A percentile compares a stretch with the other conserved stretches of the same genome.
Conservation (phyloP, 2,797 vertebrate genomes). For the Hippoglossus hippoglossus region DNA sequence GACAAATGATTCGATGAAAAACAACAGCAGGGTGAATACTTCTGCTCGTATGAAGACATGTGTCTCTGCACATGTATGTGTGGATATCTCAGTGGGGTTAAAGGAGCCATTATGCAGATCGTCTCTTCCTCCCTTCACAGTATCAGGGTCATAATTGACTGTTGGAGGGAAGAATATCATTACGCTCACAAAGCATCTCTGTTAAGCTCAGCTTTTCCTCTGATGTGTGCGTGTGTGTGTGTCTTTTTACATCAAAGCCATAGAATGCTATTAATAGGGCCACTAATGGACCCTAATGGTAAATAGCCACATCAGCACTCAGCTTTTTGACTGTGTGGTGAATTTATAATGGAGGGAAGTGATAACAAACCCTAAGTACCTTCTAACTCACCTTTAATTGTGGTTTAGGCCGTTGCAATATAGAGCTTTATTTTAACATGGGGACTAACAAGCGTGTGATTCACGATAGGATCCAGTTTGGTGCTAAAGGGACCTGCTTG, state of each 20-base stretch:
- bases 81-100: conserved; percentile 44
- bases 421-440: conserved; percentile 54
- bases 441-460: conserved; percentile 49
- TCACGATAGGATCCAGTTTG: conserved; percentile 21
- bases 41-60: not conserved
- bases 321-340: conserved; percentile 68
- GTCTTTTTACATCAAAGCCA: conserved; percentile 68
- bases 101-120: conserved; percentile 57
- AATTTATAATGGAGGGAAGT: conserved; percentile 68
- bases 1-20: not conserved
- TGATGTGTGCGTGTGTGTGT: conserved; percentile 35
- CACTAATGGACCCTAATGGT: conserved; percentile 74
- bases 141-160: conserved; percentile 53
- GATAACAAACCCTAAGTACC: conserved; percentile 71
- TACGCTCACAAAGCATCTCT: conserved; percentile 49
- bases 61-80: conserved; percentile 9
- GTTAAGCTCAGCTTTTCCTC: conserved; percentile 54
- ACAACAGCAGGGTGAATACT: too few relatives aligned
- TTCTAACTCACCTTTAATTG: conserved; percentile 71
- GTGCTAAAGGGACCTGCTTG: conserved; percentile 21
- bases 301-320: conserved; percentile 76
- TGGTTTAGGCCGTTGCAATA: conserved; percentile 46
- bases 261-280: conserved; percentile 67
- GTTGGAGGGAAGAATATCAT: conserved; percentile 53
- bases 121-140: conserved; percentile 8